Evolutionary conservation across 2,888 invertebrate genomes (phyloP).

Genomic region (Ornithoptera priamus): DNA sequence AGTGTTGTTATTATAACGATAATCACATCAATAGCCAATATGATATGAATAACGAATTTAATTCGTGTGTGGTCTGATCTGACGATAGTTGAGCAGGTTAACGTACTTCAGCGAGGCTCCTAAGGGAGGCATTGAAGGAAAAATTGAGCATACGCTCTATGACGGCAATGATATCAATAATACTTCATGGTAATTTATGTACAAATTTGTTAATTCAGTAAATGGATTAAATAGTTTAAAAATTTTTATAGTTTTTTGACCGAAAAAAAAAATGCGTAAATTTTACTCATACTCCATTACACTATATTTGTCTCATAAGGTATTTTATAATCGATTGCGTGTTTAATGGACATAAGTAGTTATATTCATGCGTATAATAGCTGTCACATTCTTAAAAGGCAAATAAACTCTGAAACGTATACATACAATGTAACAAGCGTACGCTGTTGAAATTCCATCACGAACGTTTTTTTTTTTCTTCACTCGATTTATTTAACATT

Average conservation of each 20-base stretch:
- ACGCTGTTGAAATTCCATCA: conserved; percentile 21
- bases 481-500: conserved; percentile 17
- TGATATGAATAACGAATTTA: conserved; percentile 23
- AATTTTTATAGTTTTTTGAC: too few species aligned
- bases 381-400: conserved; percentile 18
- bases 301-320: neutral
- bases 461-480: conserved; percentile 11
- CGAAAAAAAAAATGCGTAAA: too few species aligned
- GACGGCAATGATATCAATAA: neutral
- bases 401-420: conserved; percentile 17
- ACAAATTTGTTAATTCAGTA: too few species aligned
- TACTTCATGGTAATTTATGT: too few species aligned
- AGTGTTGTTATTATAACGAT: conserved; percentile 5
- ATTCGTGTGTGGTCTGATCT: conserved; percentile 10
- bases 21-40: conserved; percentile 10
- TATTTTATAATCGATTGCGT: conserved; percentile 11
- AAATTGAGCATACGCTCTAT: conserved; percentile 10
- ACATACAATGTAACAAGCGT: conserved; percentile 11
- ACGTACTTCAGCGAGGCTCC: conserved; percentile 16
- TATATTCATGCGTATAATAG: conserved; percentile 8
- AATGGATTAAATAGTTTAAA: too few species aligned
- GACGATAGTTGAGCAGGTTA: conserved; percentile 19
- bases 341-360: conserved; percentile 8
- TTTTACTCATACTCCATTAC: neutral
- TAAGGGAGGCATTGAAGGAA: conserved; percentile 23